Conservation (phyloP, 2,113 vertebrate genomes). For the Thalassarche chlororhynchos region DNA sequence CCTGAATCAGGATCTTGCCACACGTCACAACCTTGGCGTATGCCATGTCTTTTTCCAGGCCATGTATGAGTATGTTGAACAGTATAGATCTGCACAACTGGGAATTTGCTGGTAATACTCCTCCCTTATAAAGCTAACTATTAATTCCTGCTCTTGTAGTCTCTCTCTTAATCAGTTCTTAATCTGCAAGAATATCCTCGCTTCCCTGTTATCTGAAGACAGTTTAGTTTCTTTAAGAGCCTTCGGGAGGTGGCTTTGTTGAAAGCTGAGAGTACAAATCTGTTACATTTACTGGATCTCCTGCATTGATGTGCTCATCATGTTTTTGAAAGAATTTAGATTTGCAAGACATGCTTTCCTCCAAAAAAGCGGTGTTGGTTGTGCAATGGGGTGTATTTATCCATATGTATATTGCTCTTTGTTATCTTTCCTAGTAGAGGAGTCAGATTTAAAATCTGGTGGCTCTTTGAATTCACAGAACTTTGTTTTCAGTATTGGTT, state of each 20-base stretch:
- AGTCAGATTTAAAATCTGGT: neutral
- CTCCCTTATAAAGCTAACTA: neutral
- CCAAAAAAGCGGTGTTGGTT: neutral
- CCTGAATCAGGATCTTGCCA: neutral
- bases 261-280: neutral
- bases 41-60: neutral
- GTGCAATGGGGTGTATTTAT: neutral
- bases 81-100: neutral
- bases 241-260: neutral
- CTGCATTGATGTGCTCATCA: accelerated
- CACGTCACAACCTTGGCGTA: accelerated
- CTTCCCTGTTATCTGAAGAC: neutral
- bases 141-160: neutral
- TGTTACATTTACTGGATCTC: neutral
- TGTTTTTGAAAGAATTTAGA: too few relatives aligned
- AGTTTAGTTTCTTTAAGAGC: neutral
- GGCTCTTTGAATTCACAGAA: neutral
- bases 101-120: neutral
- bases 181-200: neutral
- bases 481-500: neutral
- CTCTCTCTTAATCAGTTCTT: neutral
- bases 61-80: neutral
- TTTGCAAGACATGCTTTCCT: neutral
- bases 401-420: accelerated
- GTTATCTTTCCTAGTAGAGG: too few relatives aligned